A percentile compares a stretch with the other conserved stretches of the same genome.
Evolutionary conservation across 2,113 vertebrate species (phyloP).

Genomic region (Crotalus horridus): DNA sequence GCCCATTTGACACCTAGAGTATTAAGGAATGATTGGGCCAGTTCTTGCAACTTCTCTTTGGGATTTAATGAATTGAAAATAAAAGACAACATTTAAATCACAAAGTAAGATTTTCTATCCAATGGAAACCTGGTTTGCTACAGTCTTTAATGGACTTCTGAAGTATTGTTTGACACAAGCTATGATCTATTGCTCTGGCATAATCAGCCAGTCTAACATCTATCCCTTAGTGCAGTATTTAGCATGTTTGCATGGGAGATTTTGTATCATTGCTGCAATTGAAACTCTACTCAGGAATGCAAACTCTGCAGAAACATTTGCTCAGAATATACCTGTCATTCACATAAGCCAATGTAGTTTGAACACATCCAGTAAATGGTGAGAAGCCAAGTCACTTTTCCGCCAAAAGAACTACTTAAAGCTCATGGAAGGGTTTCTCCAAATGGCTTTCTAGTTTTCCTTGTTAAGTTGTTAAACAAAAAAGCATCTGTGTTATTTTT

Average conservation of each 20-base stretch:
- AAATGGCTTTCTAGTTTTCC: background rate
- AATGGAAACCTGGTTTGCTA: background rate
- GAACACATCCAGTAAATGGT: slow-evolving; percentile 61
- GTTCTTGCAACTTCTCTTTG: slow-evolving; percentile 39
- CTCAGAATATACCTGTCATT: slow-evolving; percentile 49
- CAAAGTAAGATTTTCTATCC: background rate
- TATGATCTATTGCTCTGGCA: slow-evolving; percentile 61
- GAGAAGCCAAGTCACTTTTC: slow-evolving; percentile 51
- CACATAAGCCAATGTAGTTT: slow-evolving; percentile 60
- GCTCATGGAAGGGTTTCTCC: slow-evolving; percentile 15
- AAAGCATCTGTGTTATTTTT: slow-evolving; percentile 53
- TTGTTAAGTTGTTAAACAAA: slow-evolving; percentile 40
- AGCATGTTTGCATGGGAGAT: slow-evolving; percentile 46
- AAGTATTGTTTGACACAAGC: slow-evolving; percentile 46
- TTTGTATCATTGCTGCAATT: slow-evolving; percentile 60
- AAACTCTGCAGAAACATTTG: slow-evolving; percentile 63
- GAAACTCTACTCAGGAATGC: slow-evolving; percentile 53
- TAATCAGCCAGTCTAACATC: slow-evolving; percentile 40
- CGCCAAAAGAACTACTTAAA: slow-evolving; percentile 56
- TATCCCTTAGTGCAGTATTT: slow-evolving; percentile 41
- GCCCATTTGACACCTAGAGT: too few relatives aligned
- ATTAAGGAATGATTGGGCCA: background rate
- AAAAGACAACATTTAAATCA: slow-evolving; percentile 11
- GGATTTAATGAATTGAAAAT: slow-evolving; percentile 26
- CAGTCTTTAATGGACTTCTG: slow-evolving; percentile 24